Conservation (phyloP, 2,113 vertebrate genomes). For the Laticauda laticaudata region DNA sequence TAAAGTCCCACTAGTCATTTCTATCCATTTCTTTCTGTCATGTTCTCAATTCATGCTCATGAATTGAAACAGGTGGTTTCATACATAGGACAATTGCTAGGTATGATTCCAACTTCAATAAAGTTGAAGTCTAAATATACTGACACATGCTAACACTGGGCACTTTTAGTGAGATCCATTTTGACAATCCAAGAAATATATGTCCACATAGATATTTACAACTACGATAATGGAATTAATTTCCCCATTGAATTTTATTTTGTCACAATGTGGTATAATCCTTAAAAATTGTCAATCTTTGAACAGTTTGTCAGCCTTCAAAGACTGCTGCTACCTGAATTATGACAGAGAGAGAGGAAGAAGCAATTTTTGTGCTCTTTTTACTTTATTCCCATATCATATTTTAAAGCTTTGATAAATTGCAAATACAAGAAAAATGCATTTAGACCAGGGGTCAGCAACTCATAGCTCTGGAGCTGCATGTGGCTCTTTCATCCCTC, state of each 20-base stretch:
- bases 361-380: constrained; percentile 43
- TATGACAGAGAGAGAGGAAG: constrained; percentile 42
- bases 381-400: constrained; percentile 37
- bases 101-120: neutral
- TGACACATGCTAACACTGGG: neutral
- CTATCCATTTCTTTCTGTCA: neutral
- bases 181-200: neutral
- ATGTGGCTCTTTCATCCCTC: too few relatives aligned
- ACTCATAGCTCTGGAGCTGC: too few relatives aligned
- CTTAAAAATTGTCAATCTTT: constrained; percentile 36
- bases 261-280: constrained; percentile 35
- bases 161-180: neutral
- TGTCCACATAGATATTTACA: constrained; percentile 27
- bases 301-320: neutral
- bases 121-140: neutral
- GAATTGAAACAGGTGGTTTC: neutral
- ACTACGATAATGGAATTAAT: constrained; percentile 2
- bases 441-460: constrained; percentile 28
- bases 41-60: neutral
- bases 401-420: constrained; percentile 58
- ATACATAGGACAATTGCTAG: neutral
- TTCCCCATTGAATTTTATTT: constrained; percentile 46
- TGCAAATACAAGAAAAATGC: constrained; percentile 62
- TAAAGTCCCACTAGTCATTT: neutral
- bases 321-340: constrained; percentile 38